Evolutionary conservation across 2,797 vertebrate genomes (phyloP).

Genomic region (Melanotaenia nigrans): DNA sequence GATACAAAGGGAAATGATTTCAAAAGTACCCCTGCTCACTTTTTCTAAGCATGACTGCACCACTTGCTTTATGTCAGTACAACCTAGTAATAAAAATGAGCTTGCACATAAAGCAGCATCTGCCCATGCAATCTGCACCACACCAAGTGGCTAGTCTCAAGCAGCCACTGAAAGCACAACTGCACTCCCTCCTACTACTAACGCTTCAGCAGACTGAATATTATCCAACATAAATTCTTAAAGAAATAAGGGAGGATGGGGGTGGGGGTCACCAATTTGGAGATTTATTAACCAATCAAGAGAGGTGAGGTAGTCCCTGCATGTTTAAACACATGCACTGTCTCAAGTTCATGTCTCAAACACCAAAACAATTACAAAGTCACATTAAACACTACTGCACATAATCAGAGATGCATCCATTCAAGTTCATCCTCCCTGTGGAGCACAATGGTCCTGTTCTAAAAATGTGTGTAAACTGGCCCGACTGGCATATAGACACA

Average conservation of each 20-base stretch:
- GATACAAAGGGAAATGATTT: constrained; percentile 68
- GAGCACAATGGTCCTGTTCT: constrained; percentile 29
- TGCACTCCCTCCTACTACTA: constrained; percentile 46
- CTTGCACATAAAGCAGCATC: constrained; percentile 70
- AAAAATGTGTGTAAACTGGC: constrained; percentile 44
- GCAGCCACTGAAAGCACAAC: constrained; percentile 60
- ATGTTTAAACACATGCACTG: constrained; percentile 19
- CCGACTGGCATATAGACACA: constrained; percentile 55
- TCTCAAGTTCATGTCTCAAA: constrained; percentile 6
- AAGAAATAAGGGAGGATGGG: constrained; percentile 53
- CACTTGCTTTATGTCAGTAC: constrained; percentile 65
- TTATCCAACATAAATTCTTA: constrained; percentile 70
- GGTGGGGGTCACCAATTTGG: constrained; percentile 43
- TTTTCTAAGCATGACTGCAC: constrained; percentile 71
- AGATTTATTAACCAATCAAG: constrained; percentile 29
- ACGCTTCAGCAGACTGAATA: constrained; percentile 64
- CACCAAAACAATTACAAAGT: constrained; percentile 8
- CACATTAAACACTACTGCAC: constrained; percentile 42
- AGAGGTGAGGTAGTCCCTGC: constrained; percentile 10
- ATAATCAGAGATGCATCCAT: constrained; percentile 53
- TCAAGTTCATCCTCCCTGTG: constrained; percentile 51
- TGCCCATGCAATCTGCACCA: constrained; percentile 69
- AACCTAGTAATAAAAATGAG: constrained; percentile 65
- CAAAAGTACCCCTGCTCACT: constrained; percentile 60
- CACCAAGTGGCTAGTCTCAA: constrained; percentile 54